These are phyloP conservation scores for Taurulus bubalis DNA, from an alignment of 2,113 vertebrate genomes.

Conservation along the genomic window DNA sequence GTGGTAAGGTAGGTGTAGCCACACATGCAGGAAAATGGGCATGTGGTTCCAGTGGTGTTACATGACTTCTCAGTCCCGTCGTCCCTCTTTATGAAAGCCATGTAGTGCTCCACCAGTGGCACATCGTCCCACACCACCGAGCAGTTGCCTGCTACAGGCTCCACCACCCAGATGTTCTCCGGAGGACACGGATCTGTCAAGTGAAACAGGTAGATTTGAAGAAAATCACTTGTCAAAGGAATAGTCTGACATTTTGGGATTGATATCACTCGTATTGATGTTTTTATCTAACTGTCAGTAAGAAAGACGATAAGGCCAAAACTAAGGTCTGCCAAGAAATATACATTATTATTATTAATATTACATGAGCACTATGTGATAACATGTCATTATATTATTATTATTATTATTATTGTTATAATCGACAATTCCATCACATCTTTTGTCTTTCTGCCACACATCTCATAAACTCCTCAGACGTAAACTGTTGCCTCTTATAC, in stretches of 20 bases:
- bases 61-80: constrained; percentile 89
- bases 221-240: background rate
- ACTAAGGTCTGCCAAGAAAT: background rate
- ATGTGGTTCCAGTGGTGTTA: constrained; percentile 88
- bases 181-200: constrained; percentile 88
- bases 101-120: constrained; percentile 86
- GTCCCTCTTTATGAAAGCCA: constrained; percentile 90
- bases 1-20: constrained; percentile 91
- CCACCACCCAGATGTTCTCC: constrained; percentile 82
- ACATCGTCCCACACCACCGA: constrained; percentile 85
- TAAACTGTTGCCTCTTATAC: background rate
- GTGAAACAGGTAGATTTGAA: no score
- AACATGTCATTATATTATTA: background rate
- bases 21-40: constrained; percentile 87
- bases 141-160: constrained; percentile 83
- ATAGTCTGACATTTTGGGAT: constrained; percentile 4
- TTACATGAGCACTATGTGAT: no score
- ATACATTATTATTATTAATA: background rate
- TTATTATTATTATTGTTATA: no score
- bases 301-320: background rate
- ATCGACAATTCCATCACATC: no score
- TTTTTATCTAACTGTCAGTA: background rate
- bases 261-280: background rate
- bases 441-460: no score
- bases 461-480: background rate